Evolutionary conservation across 2,888 invertebrate genomes (phyloP), one percentile per base, ranked within the genome.

Genomic region (Venusia cambrica): DNA sequence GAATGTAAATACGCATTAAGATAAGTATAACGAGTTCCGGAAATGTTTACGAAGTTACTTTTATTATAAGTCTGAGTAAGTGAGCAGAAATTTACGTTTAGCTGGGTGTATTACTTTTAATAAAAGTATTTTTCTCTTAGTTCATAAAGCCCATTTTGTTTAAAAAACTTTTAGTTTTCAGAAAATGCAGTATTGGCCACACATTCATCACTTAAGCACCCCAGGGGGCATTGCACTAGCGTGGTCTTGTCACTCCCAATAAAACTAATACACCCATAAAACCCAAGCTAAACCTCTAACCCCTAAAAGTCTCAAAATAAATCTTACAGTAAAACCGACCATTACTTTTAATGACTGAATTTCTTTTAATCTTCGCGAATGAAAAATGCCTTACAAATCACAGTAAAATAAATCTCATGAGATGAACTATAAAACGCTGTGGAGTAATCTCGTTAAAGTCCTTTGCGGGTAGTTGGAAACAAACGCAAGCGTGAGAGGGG

Each of bases 361-460:
- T 76, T 71, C 71, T 70, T 76, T 74, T 72, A 73, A 74, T 75
- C 71, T 66, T 56, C 41, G 45, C 57, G 51, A 60, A 73, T 70
- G 71, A 78, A 61, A 75, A 76, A 74, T 74, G 65, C 55, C 65
- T 70, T 69, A 70, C 68, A 75, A 75, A 76, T 74, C 70, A 73
- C 67, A 64, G 67, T 65, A 65, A 69, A 74, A 79, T 78, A 75
- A 79, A 78, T 80, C 73, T 76, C 61, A 50, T 54, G 65, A 71
- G 76, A 81, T 78, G 72, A 75, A 76, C 81, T 79, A 77, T 80
- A 80, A 83, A 79, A 73, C 62, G 65, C 68, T 68, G 58, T 62
- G 36, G 63, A 57, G 73, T 74, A 76, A 81, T 80, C 74, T 75
- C 74, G 76, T 83, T 78, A 78, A 79, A 83, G 73, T 73, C 73